Conservation (phyloP, 1,140 invertebrate genomes). For the Solenopsis invicta region DNA sequence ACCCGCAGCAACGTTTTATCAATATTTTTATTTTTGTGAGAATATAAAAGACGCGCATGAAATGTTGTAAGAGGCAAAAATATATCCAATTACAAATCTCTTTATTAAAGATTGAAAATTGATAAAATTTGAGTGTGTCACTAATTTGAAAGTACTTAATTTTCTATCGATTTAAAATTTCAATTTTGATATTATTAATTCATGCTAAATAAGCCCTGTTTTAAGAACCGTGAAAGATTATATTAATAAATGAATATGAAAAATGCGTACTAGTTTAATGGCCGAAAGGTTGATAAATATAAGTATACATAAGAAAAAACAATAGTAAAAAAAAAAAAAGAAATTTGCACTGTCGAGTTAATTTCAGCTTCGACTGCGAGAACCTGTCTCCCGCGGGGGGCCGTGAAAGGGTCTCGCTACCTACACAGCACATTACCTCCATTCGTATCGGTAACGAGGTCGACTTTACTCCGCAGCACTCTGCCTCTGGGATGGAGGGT, state of each 20-base stretch:
- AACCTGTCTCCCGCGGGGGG: constrained; percentile 59
- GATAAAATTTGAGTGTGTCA: background rate
- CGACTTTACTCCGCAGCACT: constrained; percentile 56
- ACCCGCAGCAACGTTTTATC: background rate
- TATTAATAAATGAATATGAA: background rate
- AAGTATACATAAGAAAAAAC: background rate
- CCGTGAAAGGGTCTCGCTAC: constrained; percentile 77
- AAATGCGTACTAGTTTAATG: constrained; percentile 20
- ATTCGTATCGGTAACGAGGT: constrained; percentile 80
- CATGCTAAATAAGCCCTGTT: background rate
- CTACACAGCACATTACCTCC: constrained; percentile 77
- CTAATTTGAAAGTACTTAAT: background rate
- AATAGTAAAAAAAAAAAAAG: constrained; percentile 35
- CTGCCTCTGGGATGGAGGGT: constrained; percentile 24
- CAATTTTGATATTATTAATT: constrained; percentile 3
- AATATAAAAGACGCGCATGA: background rate
- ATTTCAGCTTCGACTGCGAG: constrained; percentile 63
- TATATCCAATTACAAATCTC: too few species aligned
- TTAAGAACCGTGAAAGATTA: background rate
- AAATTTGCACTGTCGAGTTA: constrained; percentile 62
- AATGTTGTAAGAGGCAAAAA: background rate
- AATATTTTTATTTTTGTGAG: background rate
- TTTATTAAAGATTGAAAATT: too few species aligned
- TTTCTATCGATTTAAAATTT: background rate
- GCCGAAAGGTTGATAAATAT: background rate